Base-by-base conservation (phyloP, 2,888 invertebrate species). In the Brachylomia viminalis region DNA sequence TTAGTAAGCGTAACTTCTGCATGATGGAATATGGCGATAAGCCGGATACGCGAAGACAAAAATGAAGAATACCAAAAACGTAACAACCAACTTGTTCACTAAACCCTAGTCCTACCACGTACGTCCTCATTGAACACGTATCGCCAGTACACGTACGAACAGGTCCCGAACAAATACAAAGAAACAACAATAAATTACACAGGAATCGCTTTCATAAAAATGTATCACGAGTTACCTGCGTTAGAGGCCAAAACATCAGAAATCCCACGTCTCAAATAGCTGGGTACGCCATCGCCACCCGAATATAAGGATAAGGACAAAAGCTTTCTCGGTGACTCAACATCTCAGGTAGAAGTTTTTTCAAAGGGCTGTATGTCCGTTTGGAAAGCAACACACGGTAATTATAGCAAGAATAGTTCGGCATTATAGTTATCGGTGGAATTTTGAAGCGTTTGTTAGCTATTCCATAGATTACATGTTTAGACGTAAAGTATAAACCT, bases 271-370 rank as follows among this genome's bases (percentile, higher is more conserved):
- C 82, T 71, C 76, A 77, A 85, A 86, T 80, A 76, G 75, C 56
- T 64, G 71, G 61, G 70, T 69, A 77, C 82, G 85, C 82, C 72
- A 75, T 75, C 82, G 85, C 82, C 72, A 75, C 76, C 86, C 89
- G 87, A 89, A 91, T 90, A 90, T 89, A 91, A 85, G 90, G 90
- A 91, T 92, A 91, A 90, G 81, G 75, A 87, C 88, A 93, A 92
- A 90, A 82, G 90, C 86, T 88, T 88, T 89, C 86, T 90, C 80
- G 86, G 86, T 92, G 92, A 92, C 88, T 93, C 93, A 92, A 72
- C 77, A 69, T 80, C 83, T 79, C 93, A 94, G 94, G 93, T 93
- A 93, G 88, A 75, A 73, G 77, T 64, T 86, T 90, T 89, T 91
- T 87, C 58, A 78, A 82, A 82, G 77, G 82, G 83, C 81, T 80